Conservation (phyloP, 2,888 invertebrate species). For the Podabrus alpinus region DNA sequence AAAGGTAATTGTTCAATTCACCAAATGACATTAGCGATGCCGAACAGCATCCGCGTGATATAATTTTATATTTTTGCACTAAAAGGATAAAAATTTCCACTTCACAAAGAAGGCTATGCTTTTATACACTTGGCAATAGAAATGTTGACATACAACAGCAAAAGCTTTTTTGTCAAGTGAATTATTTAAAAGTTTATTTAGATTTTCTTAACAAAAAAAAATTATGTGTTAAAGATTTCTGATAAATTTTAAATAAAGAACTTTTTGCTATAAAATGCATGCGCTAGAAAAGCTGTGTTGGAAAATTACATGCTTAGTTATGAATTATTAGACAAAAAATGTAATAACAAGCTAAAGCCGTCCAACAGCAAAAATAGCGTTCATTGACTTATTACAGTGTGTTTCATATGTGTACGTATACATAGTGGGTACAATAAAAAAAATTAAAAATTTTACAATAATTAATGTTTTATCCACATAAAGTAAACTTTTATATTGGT, state of each 20-base stretch:
- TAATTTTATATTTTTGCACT: background rate
- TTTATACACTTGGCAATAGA: background rate
- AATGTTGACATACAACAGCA: background rate
- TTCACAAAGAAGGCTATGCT: background rate
- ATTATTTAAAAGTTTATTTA: background rate
- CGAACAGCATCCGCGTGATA: background rate
- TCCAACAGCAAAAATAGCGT: constrained; percentile 24
- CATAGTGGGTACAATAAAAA: background rate
- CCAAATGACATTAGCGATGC: background rate
- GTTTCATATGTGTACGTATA: background rate
- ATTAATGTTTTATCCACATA: background rate
- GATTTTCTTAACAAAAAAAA: background rate
- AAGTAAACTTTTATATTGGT: background rate
- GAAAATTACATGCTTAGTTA: constrained; percentile 24
- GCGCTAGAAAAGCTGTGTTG: background rate
- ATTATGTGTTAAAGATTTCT: background rate
- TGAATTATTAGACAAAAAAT: constrained; percentile 31
- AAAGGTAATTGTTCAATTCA: background rate
- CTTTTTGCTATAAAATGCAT: background rate
- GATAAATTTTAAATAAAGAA: background rate
- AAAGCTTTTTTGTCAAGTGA: background rate
- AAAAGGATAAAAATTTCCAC: background rate
- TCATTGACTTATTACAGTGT: constrained; percentile 30
- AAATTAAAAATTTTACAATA: background rate
- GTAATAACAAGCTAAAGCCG: constrained; percentile 28